A percentile compares a stretch with the other conserved stretches of the same genome.
These are phyloP conservation scores for Incurvaria masculella DNA, from an alignment of 2,888 invertebrate species.

Conservation along the genomic window DNA sequence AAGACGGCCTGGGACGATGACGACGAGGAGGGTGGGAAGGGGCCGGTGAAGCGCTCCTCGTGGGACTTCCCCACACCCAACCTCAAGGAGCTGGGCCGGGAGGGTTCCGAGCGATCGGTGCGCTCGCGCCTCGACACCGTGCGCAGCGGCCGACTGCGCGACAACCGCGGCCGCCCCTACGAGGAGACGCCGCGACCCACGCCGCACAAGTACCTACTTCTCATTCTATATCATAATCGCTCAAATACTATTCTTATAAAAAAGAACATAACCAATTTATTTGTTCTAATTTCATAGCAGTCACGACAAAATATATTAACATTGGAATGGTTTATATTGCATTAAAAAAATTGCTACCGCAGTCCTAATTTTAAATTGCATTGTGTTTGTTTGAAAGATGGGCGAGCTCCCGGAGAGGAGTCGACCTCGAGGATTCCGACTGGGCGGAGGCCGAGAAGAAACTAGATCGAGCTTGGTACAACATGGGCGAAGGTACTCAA, in stretches of 20 bases:
- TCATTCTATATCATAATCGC: no score
- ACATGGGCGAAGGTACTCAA: conserved; percentile 79
- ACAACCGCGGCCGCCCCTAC: conserved; percentile 42
- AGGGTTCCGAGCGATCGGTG: conserved; percentile 35
- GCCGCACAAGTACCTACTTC: conserved; percentile 67
- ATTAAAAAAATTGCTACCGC: no score
- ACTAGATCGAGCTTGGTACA: conserved; percentile 96
- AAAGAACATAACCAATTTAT: no score
- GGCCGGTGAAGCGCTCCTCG: conserved; percentile 65
- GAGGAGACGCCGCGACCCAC: conserved; percentile 80
- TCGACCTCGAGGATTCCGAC: conserved; percentile 70
- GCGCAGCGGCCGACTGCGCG: conserved; percentile 30
- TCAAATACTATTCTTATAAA: no score
- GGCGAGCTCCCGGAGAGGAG: conserved; percentile 50
- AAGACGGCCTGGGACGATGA: conserved; percentile 71
- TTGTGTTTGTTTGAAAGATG: conserved; percentile 39
- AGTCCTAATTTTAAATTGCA: no score
- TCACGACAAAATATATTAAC: no score
- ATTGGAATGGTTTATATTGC: no score
- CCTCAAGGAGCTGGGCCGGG: conserved; percentile 35
- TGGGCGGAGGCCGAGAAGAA: conserved; percentile 92
- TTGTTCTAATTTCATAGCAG: no score
- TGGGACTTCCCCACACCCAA: conserved; percentile 94
- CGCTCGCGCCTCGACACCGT: conserved; percentile 32
- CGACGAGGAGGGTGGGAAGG: conserved; percentile 70